These are phyloP conservation scores for Tethea ocularis DNA, from an alignment of 2,888 invertebrate species.

Conservation along the genomic window DNA sequence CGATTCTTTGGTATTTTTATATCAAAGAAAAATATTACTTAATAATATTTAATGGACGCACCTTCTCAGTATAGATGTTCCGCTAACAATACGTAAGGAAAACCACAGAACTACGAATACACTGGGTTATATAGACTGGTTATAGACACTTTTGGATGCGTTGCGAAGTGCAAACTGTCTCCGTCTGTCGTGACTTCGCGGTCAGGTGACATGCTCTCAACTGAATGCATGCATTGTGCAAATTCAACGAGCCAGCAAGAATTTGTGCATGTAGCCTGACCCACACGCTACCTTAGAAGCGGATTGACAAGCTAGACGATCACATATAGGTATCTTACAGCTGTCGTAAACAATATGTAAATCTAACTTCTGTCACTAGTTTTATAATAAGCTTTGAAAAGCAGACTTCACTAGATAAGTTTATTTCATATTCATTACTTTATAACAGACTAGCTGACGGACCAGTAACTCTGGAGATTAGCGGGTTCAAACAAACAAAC, in stretches of 20 bases:
- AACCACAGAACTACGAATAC: slow-evolving; percentile 40
- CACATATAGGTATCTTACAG: background rate
- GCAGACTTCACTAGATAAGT: background rate
- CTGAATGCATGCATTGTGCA: slow-evolving; percentile 40
- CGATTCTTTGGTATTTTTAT: background rate
- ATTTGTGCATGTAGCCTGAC: background rate
- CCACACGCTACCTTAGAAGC: background rate
- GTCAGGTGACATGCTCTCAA: slow-evolving; percentile 25
- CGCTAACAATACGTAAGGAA: slow-evolving; percentile 30
- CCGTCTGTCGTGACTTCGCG: slow-evolving; percentile 19
- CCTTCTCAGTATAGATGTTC: slow-evolving; percentile 23
- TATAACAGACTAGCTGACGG: no score
- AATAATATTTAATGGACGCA: slow-evolving; percentile 22
- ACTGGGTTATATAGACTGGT: slow-evolving; percentile 11
- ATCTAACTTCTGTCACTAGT: slow-evolving; percentile 16
- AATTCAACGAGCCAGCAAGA: slow-evolving; percentile 19
- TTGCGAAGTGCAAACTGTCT: slow-evolving; percentile 10
- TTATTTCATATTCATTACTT: no score
- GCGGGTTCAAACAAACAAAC: no score
- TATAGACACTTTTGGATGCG: slow-evolving; percentile 31
- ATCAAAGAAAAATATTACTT: slow-evolving; percentile 3
- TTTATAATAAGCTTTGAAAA: background rate
- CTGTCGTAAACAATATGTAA: slow-evolving; percentile 30
- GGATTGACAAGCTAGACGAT: background rate
- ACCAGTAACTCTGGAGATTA: no score